Evolutionary conservation across 2,888 invertebrate species (phyloP), one percentile per base, ranked within the genome.

Genomic region (Lithophane leautieri): DNA sequence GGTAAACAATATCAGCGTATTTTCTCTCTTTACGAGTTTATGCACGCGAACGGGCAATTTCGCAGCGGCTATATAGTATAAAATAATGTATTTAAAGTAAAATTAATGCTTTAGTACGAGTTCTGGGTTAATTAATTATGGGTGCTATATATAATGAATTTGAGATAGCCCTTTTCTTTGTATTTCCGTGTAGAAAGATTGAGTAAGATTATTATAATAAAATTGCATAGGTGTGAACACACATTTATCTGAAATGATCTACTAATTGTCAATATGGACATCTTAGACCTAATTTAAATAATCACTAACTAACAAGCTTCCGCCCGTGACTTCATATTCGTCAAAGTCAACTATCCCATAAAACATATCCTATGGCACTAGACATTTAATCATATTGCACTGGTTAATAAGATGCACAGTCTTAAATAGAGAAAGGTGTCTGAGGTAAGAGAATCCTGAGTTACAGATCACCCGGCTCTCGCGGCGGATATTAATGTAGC

Each of bases 21-120:
- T 73, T 82, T 79, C 70, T 66, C 14, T 42, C 44, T 84, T 76
- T 71, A 75, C 42, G 61, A 85, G 50, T 73, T 80, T n/a, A 58
- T 70, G 62, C 82, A 84, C 85, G 85, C 82, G 65, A 84, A 61
- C 54, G 4, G 14, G 80, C 78, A 80, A 85, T 83, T 85, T 79
- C 40, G 62, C 40, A 72, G 65, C 8, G 50, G 62, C n/a, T 58
- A 63, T 79, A 82, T 66, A 84, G 56, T 69, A 76, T 40, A 68
- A 68, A 70, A 70, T 70, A 65, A 79, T 61, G 72, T 73, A 79
- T 80, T 70, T 79, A 52, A 25, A 83, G 50, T 80, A 61, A 34
- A 70, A 68, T 79, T 65, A 61, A 72, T 60, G 47, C 47, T 58
- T 22, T 22, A 12, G 22, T 28, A 58, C 52, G 25, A 62, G 42